Percentiles rank a stretch among this genome's conserved stretches.
phyloP scores from a whole-genome alignment of 2,113 vertebrate species.

The Siniperca knerii region DNA sequence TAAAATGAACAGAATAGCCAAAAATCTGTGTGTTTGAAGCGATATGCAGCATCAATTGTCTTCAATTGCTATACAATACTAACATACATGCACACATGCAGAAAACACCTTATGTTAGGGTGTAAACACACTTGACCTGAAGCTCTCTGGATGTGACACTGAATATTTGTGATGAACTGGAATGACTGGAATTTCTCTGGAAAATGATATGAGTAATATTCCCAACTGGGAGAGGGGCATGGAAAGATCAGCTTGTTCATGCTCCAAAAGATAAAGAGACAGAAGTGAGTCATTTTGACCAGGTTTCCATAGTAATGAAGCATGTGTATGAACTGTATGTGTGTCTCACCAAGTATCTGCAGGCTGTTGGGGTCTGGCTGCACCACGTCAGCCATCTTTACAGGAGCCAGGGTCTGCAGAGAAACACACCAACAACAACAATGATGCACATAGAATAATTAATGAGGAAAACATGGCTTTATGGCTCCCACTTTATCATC shows the following conservation, averaged over 20 bases:
- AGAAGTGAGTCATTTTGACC: conserved; percentile 38
- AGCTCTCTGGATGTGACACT: not conserved
- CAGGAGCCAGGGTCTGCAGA: conserved; percentile 72
- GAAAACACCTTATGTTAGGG: not conserved
- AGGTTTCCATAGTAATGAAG: conserved; percentile 10
- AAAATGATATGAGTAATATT: conserved; percentile 54
- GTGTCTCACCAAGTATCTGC: conserved; percentile 78
- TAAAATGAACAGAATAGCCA: not conserved
- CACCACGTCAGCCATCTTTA: conserved; percentile 81
- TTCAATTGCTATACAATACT: too few species aligned
- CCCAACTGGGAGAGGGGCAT: conserved; percentile 55
- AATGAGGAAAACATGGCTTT: not conserved
- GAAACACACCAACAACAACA: not conserved
- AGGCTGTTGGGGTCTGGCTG: conserved; percentile 77
- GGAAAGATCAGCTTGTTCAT: conserved; percentile 56
- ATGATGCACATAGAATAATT: not conserved
- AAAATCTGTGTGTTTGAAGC: not conserved
- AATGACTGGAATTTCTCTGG: conserved; percentile 74
- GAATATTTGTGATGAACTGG: conserved; percentile 39
- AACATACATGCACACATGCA: too few species aligned
- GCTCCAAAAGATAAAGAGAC: conserved; percentile 38
- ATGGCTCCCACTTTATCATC: not conserved
- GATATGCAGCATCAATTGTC: not conserved
- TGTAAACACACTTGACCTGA: conserved; percentile 25
- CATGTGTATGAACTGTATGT: conserved; percentile 1